Conservation (phyloP, 2,888 invertebrate genomes). For the Polyommatus icarus region DNA sequence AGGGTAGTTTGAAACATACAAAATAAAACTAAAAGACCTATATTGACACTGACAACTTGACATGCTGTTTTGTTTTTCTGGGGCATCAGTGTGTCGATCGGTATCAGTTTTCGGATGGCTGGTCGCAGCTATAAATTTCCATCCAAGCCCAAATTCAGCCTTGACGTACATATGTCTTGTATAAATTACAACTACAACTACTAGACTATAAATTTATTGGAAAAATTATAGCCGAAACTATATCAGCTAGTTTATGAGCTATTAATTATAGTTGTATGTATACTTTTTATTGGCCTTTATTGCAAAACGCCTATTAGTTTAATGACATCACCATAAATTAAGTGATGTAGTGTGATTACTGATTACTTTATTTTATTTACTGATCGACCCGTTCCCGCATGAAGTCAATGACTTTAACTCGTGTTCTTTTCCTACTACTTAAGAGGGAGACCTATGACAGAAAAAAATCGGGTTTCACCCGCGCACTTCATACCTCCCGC, state of each 20-base stretch:
- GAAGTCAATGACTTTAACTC: not conserved
- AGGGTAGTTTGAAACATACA: too few relatives aligned
- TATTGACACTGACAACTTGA: not conserved
- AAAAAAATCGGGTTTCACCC: too few relatives aligned
- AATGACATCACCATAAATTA: constrained; percentile 14
- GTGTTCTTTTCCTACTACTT: not conserved
- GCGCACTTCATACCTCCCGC: too few relatives aligned
- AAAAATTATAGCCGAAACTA: constrained; percentile 20
- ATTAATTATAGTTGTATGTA: constrained; percentile 25
- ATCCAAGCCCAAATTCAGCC: constrained; percentile 45
- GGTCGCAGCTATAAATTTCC: constrained; percentile 44
- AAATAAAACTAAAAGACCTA: too few relatives aligned
- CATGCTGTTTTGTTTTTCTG: constrained; percentile 20
- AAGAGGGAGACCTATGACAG: too few relatives aligned
- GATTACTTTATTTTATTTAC: constrained; percentile 16
- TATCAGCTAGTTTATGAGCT: constrained; percentile 12
- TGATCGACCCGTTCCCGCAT: not conserved
- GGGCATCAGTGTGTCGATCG: not conserved
- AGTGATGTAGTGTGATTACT: not conserved
- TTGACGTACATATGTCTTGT: constrained; percentile 49
- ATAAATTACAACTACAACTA: constrained; percentile 52
- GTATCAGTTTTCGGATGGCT: constrained; percentile 30
- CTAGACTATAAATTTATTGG: constrained; percentile 2
- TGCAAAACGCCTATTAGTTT: constrained; percentile 12
- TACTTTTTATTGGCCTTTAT: constrained; percentile 24